Evolutionary conservation across 2,888 invertebrate genomes (phyloP).

Genomic region (Drosophila planitibia): DNA sequence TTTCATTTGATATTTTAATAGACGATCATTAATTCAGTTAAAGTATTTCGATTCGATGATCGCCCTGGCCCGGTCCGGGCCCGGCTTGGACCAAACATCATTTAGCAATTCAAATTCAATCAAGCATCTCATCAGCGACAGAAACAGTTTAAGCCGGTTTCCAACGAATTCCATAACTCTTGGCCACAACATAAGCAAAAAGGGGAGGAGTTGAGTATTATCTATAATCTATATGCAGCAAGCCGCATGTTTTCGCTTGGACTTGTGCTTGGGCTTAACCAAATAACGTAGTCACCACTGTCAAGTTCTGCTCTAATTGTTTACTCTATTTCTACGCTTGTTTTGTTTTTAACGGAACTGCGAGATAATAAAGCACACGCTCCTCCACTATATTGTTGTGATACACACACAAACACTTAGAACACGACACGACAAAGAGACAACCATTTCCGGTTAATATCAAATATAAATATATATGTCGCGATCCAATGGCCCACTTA

Average conservation of each 20-base stretch:
- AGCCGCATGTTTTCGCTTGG: constrained; percentile 6
- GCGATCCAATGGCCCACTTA: constrained; percentile 50
- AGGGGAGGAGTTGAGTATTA: background rate
- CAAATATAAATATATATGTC: constrained; percentile 17
- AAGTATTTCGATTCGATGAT: constrained; percentile 62
- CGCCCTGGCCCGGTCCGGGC: constrained; percentile 27
- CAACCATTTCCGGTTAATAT: constrained; percentile 70
- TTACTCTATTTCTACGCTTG: constrained; percentile 72
- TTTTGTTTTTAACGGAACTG: constrained; percentile 68
- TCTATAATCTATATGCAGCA: constrained; percentile 15
- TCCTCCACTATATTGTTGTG: constrained; percentile 29
- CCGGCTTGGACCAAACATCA: constrained; percentile 30
- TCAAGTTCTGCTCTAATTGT: constrained; percentile 67
- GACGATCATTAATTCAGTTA: constrained; percentile 70
- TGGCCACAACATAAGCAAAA: constrained; percentile 21
- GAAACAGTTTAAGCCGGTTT: constrained; percentile 44
- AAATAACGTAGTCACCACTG: constrained; percentile 71
- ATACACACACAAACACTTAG: constrained; percentile 35
- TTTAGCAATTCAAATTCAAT: constrained; percentile 81
- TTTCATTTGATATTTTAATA: constrained; percentile 49
- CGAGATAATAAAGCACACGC: constrained; percentile 64
- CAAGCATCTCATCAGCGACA: constrained; percentile 40
- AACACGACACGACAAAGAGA: constrained; percentile 67
- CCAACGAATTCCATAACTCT: constrained; percentile 41
- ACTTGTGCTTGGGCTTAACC: constrained; percentile 30